Conservation (phyloP, 2,888 invertebrate species). For the Tetragonula carbonaria region DNA sequence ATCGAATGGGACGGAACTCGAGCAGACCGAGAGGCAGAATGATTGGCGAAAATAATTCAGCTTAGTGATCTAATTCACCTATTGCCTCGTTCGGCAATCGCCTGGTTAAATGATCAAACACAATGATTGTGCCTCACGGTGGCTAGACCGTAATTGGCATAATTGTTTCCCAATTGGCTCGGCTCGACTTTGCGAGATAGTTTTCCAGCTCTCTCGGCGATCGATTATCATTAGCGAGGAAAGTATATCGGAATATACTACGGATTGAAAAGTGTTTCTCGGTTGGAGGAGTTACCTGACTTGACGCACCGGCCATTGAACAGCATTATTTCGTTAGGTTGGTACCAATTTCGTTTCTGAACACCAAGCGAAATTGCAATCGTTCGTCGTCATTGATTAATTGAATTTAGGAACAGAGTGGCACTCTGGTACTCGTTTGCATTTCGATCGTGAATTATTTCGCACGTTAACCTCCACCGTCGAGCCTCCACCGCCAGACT, state of each 20-base stretch:
- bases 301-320: too few relatives aligned
- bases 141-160: slow-evolving; percentile 31
- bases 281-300: too few relatives aligned
- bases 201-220: neutral
- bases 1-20: slow-evolving; percentile 55
- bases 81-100: slow-evolving; percentile 48
- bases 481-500: too few relatives aligned
- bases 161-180: slow-evolving; percentile 37
- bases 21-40: slow-evolving; percentile 32
- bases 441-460: slow-evolving; percentile 12
- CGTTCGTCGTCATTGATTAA: slow-evolving; percentile 17
- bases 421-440: neutral
- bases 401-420: slow-evolving; percentile 9
- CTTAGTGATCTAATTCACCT: slow-evolving; percentile 58
- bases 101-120: slow-evolving; percentile 49
- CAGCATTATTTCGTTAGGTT: too few relatives aligned
- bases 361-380: slow-evolving; percentile 6
- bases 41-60: slow-evolving; percentile 60
- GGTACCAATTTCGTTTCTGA: too few relatives aligned
- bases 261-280: too few relatives aligned
- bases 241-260: neutral
- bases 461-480: neutral
- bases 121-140: slow-evolving; percentile 30
- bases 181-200: neutral
- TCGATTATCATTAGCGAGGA: neutral